phyloP scores from a whole-genome alignment of 2,888 invertebrate species.

The Laothoe populi region DNA sequence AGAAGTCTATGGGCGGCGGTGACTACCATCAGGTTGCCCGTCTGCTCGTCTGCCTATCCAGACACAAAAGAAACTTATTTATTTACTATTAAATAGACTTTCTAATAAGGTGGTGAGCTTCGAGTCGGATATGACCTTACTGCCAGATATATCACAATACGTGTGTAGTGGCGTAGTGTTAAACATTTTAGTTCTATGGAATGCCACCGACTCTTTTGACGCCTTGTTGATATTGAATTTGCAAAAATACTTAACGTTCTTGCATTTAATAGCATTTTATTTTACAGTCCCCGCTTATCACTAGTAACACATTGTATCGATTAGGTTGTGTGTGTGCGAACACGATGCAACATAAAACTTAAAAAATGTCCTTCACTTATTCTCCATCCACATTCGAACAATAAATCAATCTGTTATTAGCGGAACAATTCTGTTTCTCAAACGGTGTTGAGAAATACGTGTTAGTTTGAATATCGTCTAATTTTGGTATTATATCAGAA shows the following conservation, averaged over 20 bases:
- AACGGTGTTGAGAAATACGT: slow-evolving; percentile 37
- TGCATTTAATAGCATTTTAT: slow-evolving; percentile 8
- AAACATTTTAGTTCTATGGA: slow-evolving; percentile 10
- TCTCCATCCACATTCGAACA: slow-evolving; percentile 82
- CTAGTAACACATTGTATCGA: slow-evolving; percentile 61
- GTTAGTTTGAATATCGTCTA: slow-evolving; percentile 44
- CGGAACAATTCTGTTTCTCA: slow-evolving; percentile 44
- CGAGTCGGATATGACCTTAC: slow-evolving; percentile 7
- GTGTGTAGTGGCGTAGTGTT: slow-evolving; percentile 20
- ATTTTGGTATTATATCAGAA: slow-evolving; percentile 56
- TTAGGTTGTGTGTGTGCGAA: slow-evolving; percentile 67
- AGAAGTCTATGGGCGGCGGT: no score
- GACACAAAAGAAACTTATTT: not conserved
- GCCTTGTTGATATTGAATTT: no score
- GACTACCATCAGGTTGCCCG: no score
- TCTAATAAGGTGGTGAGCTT: not conserved
- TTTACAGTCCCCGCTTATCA: slow-evolving; percentile 48
- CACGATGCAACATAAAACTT: slow-evolving; percentile 58
- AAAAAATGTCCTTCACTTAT: slow-evolving; percentile 72
- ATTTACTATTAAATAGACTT: not conserved
- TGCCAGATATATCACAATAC: slow-evolving; percentile 15
- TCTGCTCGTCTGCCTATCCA: no score
- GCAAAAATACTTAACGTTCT: not conserved
- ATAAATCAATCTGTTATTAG: slow-evolving; percentile 69
- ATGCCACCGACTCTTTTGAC: not conserved